phyloP scores from a whole-genome alignment of 2,888 invertebrate genomes.

The Lithosia quadra region DNA sequence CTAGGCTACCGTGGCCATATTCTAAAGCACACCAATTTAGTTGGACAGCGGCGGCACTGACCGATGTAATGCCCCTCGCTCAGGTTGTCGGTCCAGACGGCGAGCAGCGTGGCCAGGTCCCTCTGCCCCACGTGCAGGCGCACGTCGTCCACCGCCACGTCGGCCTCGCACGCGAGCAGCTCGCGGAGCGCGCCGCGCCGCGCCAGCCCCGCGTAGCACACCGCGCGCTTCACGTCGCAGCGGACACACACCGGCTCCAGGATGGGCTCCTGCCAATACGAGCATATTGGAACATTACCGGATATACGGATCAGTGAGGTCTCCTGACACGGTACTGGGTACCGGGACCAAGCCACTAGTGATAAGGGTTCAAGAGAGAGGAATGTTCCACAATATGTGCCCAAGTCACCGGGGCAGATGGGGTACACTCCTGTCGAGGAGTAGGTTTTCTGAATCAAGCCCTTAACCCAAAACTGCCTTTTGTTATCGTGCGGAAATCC shows the following conservation, averaged over 20 bases:
- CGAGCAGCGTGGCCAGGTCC: slow-evolving; percentile 90
- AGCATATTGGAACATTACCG: neutral
- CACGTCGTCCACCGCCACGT: slow-evolving; percentile 89
- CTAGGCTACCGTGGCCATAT: too few species aligned
- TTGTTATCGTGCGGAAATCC: too few species aligned
- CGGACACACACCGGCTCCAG: slow-evolving; percentile 91
- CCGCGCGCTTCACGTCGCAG: slow-evolving; percentile 90
- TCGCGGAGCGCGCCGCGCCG: slow-evolving; percentile 63
- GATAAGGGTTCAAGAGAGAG: too few species aligned
- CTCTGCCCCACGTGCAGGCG: slow-evolving; percentile 91
- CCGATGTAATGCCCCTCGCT: slow-evolving; percentile 87
- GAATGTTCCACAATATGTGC: too few species aligned
- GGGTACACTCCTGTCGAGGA: too few species aligned
- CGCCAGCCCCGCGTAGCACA: slow-evolving; percentile 66
- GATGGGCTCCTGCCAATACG: slow-evolving; percentile 89
- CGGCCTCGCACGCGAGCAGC: slow-evolving; percentile 87
- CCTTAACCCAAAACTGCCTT: too few species aligned
- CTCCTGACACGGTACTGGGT: too few species aligned
- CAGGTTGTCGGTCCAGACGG: slow-evolving; percentile 91
- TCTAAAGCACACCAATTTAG: neutral
- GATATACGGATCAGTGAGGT: too few species aligned
- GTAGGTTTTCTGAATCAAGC: too few species aligned
- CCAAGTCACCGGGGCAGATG: too few species aligned
- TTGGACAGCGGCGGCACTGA: slow-evolving; percentile 35
- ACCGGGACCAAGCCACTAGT: too few species aligned